phyloP scores from a whole-genome alignment of 2,113 vertebrate species.

The Onychostoma macrolepis region DNA sequence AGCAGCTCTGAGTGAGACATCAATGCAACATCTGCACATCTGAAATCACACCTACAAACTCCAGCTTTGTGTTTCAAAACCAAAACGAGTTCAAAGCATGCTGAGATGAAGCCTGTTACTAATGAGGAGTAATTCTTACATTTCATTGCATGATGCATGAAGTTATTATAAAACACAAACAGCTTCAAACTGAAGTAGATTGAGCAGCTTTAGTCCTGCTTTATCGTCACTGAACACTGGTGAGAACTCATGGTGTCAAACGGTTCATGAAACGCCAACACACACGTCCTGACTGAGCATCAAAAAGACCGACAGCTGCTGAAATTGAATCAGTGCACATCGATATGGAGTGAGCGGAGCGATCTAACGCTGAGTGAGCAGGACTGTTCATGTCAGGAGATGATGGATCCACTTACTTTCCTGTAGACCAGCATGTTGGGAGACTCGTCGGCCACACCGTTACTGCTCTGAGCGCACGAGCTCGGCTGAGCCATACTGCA shows the following conservation, averaged over 20 bases:
- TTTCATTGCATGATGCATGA: neutral
- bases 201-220: too few relatives aligned
- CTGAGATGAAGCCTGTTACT: neutral
- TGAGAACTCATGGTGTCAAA: too few relatives aligned
- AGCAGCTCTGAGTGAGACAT: neutral
- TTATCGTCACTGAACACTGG: neutral
- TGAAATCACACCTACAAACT: neutral
- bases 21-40: neutral
- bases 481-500: constrained; percentile 83
- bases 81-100: neutral
- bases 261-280: neutral
- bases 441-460: constrained; percentile 85
- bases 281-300: neutral
- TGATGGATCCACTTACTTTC: constrained; percentile 77
- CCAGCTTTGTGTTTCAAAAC: neutral
- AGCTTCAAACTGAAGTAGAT: neutral
- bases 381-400: neutral
- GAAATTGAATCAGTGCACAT: neutral
- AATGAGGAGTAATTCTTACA: neutral
- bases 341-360: neutral
- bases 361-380: neutral
- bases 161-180: neutral
- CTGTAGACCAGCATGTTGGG: constrained; percentile 90
- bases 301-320: neutral
- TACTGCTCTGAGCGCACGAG: constrained; percentile 83